Evolutionary conservation across 2,113 vertebrate species (phyloP), one percentile per base, ranked within the genome.

Genomic region (Corythaixoides concolor): DNA sequence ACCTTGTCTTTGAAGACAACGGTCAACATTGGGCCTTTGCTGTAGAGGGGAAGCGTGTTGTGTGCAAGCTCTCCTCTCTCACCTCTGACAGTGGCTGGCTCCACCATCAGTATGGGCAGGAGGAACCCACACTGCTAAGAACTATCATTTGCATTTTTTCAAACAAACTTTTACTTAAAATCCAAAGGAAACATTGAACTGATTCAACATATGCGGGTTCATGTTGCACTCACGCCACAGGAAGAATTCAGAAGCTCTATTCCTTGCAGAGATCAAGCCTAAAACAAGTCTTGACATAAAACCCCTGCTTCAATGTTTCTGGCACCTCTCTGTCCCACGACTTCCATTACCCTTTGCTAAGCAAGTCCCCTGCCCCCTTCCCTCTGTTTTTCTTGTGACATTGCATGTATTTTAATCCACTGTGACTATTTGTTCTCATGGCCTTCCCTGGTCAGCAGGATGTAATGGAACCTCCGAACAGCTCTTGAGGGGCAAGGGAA

Each of bases 401-500:
- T 41, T 5, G 32, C 91, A 58, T 95, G 50, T 91, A 76, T 96
- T 96, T 97, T 93, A 93, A 96, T 90, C 75, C 78, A 49, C 50
- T 79, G 6, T 50, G 88, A 83, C 45, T 90, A 58, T 89, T 93
- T 85, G 74, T 89, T 96, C 95, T 95, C 85, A 76, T 73, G 85
- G 89, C 50, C 63, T 96, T 88, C 72, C 64, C 75, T 59, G 78
- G 78, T 43, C 92, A 94, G 92, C 85, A 95, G 95, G 95, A 91
- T 91, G 88, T 72, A 96, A 90, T 50, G 63, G 74, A 82, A 94
- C 88, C 85, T 88, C 79, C 6, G 41, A 88, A 83, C 0, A 2
- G 43, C 88, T 94, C 85, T 90, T 32, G 85, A 93, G 90, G 86
- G 47, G 72, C 72, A 91, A 93, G 78, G 26, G 93, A 96, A 97